These are phyloP conservation scores for Piezodorus guildinii DNA, from an alignment of 1,140 invertebrate species.

Conservation along the genomic window DNA sequence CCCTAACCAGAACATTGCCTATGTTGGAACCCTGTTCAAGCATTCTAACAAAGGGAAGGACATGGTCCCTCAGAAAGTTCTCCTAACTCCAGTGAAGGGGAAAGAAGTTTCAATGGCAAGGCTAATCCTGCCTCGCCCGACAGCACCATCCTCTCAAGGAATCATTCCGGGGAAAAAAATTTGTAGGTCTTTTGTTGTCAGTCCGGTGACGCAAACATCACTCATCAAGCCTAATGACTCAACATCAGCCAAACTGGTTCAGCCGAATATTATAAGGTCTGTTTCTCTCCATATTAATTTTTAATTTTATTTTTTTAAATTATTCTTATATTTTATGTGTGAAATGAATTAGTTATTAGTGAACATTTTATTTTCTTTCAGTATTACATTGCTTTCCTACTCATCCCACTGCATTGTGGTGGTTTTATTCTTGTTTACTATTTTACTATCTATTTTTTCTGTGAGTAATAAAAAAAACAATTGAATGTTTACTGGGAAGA, in stretches of 20 bases:
- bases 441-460: no score
- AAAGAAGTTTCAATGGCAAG: slow-evolving; percentile 10
- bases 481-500: no score
- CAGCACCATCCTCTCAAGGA: neutral
- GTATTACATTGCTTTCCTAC: no score
- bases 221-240: neutral
- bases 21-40: slow-evolving; percentile 7
- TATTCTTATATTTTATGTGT: no score
- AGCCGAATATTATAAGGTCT: slow-evolving; percentile 3
- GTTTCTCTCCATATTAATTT: no score
- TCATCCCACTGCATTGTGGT: no score
- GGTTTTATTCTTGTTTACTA: no score
- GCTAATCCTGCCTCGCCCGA: slow-evolving; percentile 1
- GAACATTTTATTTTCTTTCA: no score
- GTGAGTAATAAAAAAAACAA: no score
- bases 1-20: neutral
- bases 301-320: no score
- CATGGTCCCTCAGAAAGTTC: slow-evolving; percentile 5
- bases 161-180: neutral
- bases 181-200: neutral
- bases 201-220: neutral
- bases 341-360: no score
- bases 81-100: slow-evolving; percentile 7
- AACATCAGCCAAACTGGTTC: neutral
- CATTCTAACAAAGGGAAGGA: neutral